These are phyloP conservation scores for Lycopodina hypogea DNA, from an alignment of 37 sponge, comb jelly and placozoan genomes.

Conservation along the genomic window DNA sequence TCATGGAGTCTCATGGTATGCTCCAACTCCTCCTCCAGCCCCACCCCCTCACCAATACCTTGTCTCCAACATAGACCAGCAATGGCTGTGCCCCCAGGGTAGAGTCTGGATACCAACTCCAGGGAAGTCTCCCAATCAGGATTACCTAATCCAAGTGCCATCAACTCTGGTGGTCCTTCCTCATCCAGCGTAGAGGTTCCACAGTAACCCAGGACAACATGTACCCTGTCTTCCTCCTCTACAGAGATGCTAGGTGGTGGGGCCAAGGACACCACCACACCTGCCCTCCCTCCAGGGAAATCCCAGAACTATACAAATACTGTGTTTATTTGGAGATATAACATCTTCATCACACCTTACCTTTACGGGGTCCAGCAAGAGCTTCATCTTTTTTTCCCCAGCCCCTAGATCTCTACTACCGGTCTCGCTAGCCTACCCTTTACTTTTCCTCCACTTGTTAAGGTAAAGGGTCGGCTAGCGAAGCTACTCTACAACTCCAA, in stretches of 20 bases:
- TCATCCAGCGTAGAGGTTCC: neutral
- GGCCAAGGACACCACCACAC: conserved; percentile 11
- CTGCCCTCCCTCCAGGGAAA: neutral
- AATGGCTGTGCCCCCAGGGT: conserved; percentile 18
- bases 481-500: no score
- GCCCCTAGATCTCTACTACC: no score
- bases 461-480: no score
- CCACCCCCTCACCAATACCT: neutral
- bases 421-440: neutral
- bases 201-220: conserved; percentile 38
- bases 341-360: neutral
- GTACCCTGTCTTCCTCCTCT: neutral
- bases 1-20: neutral
- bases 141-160: neutral
- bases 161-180: neutral
- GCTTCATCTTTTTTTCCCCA: neutral
- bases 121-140: conserved; percentile 38
- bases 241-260: neutral
- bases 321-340: neutral
- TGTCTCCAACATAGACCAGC: conserved; percentile 36
- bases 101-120: neutral
- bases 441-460: neutral
- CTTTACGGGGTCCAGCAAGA: conserved; percentile 14
- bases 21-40: conserved; percentile 5
- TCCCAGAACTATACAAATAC: neutral